Conservation (phyloP, 2,113 vertebrate genomes). For the Rhinoderma darwinii region DNA sequence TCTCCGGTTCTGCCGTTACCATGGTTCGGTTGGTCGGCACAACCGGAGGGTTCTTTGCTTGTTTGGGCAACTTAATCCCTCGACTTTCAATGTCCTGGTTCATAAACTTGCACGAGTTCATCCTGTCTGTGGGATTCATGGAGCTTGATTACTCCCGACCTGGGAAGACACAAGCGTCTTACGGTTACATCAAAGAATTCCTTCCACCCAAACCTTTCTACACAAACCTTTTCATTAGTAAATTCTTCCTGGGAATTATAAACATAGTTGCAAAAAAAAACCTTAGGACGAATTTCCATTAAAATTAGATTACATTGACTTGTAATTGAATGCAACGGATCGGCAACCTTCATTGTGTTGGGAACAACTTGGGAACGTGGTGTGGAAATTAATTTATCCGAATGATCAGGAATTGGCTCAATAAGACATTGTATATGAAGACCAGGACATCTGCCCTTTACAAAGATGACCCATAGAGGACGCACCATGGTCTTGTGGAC, state of each 20-base stretch:
- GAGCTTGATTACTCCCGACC: not conserved
- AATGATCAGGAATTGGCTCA: not conserved
- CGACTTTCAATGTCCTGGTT: conserved; percentile 49
- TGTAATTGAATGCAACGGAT: not conserved
- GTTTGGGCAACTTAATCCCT: conserved; percentile 29
- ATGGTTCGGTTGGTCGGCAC: conserved; percentile 48
- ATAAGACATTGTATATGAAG: not conserved
- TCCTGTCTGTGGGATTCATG: not conserved
- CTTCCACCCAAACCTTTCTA: too few relatives aligned
- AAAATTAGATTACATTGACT: not conserved
- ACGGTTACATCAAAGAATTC: not conserved
- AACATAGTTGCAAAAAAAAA: not conserved
- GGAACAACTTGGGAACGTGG: not conserved
- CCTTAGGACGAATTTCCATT: not conserved
- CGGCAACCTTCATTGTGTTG: not conserved
- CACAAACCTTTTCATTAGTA: too few relatives aligned
- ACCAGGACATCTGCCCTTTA: not conserved
- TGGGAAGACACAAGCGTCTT: not conserved
- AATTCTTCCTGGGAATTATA: not conserved
- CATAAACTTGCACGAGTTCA: conserved; percentile 47
- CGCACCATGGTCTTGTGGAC: too few relatives aligned
- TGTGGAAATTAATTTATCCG: not conserved
- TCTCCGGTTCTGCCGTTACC: conserved; percentile 42
- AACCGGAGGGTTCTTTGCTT: not conserved
- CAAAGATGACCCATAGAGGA: too few relatives aligned